phyloP scores from a whole-genome alignment of 2,888 invertebrate species.

The Venusia cambrica region DNA sequence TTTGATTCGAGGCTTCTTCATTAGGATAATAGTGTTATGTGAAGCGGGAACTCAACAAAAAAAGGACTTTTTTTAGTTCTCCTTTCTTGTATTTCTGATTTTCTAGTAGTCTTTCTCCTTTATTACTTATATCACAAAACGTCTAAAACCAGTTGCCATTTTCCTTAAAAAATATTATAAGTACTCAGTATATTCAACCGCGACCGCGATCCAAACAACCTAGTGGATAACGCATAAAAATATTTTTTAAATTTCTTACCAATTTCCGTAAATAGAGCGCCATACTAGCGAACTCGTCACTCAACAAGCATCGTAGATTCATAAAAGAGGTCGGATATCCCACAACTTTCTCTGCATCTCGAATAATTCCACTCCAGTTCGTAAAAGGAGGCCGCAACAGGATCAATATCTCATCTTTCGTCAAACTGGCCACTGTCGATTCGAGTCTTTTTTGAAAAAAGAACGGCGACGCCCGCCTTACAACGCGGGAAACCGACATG shows the following conservation, averaged over 20 bases:
- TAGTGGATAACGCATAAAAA: too few species aligned
- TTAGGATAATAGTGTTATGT: too few species aligned
- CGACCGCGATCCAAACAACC: too few species aligned
- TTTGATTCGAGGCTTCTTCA: too few species aligned
- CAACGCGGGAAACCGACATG: conserved; percentile 67
- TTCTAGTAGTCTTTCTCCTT: too few species aligned
- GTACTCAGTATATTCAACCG: too few species aligned
- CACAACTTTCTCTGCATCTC: conserved; percentile 77
- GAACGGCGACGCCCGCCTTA: conserved; percentile 57
- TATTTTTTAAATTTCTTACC: conserved; percentile 59
- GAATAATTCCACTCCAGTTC: conserved; percentile 71
- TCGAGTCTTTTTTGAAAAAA: conserved; percentile 68
- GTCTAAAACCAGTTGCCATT: too few species aligned
- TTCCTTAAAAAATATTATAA: too few species aligned
- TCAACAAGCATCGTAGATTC: conserved; percentile 80
- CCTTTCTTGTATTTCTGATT: too few species aligned
- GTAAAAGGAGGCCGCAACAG: conserved; percentile 67
- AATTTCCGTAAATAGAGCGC: conserved; percentile 74
- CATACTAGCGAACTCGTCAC: conserved; percentile 83
- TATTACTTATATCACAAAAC: too few species aligned
- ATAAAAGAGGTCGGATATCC: conserved; percentile 82
- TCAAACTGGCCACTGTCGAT: conserved; percentile 69
- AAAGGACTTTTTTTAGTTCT: too few species aligned
- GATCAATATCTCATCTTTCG: conserved; percentile 70
- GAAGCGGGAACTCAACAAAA: too few species aligned